Evolutionary conservation across 2,797 vertebrate species (phyloP).

Genomic region (Hylomyscus alleni): DNA sequence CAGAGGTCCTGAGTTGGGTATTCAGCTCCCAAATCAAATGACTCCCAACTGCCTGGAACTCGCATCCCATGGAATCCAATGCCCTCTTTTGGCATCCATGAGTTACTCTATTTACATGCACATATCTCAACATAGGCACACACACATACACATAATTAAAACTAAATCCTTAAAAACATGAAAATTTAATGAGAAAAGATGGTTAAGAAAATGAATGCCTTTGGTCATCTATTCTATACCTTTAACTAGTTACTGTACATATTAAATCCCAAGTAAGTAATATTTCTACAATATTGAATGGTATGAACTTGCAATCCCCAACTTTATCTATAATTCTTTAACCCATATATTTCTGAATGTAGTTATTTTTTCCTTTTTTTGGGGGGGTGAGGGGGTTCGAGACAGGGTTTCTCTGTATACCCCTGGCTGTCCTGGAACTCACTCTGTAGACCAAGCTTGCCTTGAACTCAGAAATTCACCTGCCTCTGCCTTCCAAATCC

Average conservation of each 20-base stretch:
- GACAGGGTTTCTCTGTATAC: too few species aligned
- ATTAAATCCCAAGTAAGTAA: constrained; percentile 5
- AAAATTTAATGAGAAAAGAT: neutral
- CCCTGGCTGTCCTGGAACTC: too few species aligned
- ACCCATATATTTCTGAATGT: neutral
- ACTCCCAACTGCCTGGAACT: neutral
- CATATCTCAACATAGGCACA: neutral
- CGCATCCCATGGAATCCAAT: neutral
- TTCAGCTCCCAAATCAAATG: neutral
- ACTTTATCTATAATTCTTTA: neutral
- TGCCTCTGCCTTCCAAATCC: too few species aligned
- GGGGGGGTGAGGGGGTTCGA: too few species aligned
- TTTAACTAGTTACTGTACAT: neutral
- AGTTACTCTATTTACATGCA: neutral
- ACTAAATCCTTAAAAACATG: neutral
- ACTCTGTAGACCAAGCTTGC: too few species aligned
- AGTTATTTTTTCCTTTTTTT: neutral
- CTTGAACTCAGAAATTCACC: too few species aligned
- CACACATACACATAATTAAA: neutral
- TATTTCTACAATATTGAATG: neutral
- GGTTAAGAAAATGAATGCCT: neutral
- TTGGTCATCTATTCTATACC: neutral
- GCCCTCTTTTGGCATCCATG: neutral
- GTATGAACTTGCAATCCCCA: neutral
- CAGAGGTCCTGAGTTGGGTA: neutral